Conservation (phyloP, 2,113 vertebrate genomes). For the Pterocles burchelli region DNA sequence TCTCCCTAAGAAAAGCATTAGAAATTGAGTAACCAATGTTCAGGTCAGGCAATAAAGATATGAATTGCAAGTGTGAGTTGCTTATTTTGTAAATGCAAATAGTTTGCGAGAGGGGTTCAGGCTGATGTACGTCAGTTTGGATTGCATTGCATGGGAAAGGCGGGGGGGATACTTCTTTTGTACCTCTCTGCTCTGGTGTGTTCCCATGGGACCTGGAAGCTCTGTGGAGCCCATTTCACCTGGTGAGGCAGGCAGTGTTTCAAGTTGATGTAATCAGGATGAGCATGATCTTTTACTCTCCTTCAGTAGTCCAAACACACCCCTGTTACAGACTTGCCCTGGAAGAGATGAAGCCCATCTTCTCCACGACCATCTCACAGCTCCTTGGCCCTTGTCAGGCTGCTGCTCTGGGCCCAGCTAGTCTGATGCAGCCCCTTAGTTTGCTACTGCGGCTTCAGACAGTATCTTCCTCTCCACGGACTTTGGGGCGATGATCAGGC, state of each 20-base stretch:
- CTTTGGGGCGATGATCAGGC: background rate
- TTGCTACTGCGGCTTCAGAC: background rate
- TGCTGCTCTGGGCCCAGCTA: background rate
- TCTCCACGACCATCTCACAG: accelerated
- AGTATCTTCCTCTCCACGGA: background rate
- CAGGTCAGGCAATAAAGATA: background rate
- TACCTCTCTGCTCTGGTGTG: accelerated
- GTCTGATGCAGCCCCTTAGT: background rate
- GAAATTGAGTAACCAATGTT: background rate
- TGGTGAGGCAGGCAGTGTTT: background rate
- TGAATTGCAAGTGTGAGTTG: background rate
- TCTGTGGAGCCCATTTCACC: background rate
- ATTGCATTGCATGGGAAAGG: background rate
- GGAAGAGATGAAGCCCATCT: background rate
- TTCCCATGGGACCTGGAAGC: background rate
- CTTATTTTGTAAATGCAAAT: background rate
- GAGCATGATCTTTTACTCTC: background rate
- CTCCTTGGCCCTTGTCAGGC: background rate
- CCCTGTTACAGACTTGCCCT: background rate
- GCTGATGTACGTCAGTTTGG: background rate
- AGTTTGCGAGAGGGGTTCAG: background rate
- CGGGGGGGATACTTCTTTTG: background rate
- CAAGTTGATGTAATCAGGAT: accelerated
- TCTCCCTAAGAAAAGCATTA: background rate
- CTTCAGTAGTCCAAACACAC: background rate